Conservation (phyloP, 2,888 invertebrate species). For the Imbricaverruca yamaguchii region DNA sequence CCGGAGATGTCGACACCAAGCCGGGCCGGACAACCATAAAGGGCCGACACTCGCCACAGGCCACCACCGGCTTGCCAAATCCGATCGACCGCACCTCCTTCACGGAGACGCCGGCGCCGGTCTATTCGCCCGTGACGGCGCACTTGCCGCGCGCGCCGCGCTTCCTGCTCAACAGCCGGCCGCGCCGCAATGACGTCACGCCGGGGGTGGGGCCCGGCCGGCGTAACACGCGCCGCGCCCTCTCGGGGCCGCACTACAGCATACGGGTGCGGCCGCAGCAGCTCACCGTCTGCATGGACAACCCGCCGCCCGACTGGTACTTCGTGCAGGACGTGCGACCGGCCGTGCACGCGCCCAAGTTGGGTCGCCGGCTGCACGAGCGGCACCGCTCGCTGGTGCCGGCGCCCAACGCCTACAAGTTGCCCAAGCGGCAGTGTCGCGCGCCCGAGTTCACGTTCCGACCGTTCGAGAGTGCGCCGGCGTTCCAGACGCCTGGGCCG, state of each 20-base stretch:
- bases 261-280: neutral
- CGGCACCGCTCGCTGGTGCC: neutral
- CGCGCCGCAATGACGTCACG: neutral
- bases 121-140: neutral
- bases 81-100: neutral
- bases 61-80: neutral
- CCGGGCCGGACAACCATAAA: neutral
- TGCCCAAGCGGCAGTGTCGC: neutral
- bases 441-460: neutral
- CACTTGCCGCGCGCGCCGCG: neutral
- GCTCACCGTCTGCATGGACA: neutral
- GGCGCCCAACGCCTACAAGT: neutral
- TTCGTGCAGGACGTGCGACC: slow-evolving; percentile 1
- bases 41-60: neutral
- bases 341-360: neutral
- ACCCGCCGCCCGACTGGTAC: slow-evolving; percentile 18
- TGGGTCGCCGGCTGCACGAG: neutral
- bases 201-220: neutral
- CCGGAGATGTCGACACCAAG: neutral
- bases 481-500: neutral
- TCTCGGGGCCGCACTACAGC: neutral
- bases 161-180: neutral
- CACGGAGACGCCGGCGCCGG: slow-evolving; percentile 2
- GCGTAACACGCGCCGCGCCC: neutral
- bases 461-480: neutral